Percentiles rank a stretch among this genome's conserved stretches.
These are phyloP conservation scores for Phyllotis vaccarum DNA, from an alignment of 2,797 vertebrate species.

Conservation along the genomic window DNA sequence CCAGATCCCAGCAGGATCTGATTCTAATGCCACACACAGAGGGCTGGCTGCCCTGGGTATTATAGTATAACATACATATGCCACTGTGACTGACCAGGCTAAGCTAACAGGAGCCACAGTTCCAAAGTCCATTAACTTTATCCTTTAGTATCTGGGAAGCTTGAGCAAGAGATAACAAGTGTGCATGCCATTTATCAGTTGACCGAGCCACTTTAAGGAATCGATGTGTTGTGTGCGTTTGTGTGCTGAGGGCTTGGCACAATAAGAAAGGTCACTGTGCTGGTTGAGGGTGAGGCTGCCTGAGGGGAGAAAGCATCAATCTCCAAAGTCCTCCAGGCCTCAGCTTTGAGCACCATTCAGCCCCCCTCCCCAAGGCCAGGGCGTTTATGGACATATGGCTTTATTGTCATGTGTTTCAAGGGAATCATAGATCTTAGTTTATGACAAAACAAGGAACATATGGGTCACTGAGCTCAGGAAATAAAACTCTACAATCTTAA, in stretches of 20 bases:
- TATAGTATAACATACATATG: not conserved
- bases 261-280: not conserved
- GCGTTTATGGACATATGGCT: not conserved
- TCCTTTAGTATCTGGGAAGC: not conserved
- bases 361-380: not conserved
- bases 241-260: not conserved
- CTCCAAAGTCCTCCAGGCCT: not conserved
- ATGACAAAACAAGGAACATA: not conserved
- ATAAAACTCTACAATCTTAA: not conserved
- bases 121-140: not conserved
- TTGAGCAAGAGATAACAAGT: not conserved
- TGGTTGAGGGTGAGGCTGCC: not conserved
- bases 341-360: not conserved
- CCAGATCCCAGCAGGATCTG: not conserved
- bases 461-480: not conserved
- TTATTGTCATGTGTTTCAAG: not conserved
- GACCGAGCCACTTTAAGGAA: not conserved
- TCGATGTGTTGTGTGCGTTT: not conserved
- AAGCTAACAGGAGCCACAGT: not conserved
- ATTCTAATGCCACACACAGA: not conserved
- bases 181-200: not conserved
- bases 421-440: not conserved
- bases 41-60: not conserved
- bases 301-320: not conserved
- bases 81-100: not conserved